A percentile compares a stretch with the other conserved stretches of the same genome.
These are phyloP conservation scores for Xestia rhomboidea DNA, from an alignment of 2,888 invertebrate species.

Conservation along the genomic window DNA sequence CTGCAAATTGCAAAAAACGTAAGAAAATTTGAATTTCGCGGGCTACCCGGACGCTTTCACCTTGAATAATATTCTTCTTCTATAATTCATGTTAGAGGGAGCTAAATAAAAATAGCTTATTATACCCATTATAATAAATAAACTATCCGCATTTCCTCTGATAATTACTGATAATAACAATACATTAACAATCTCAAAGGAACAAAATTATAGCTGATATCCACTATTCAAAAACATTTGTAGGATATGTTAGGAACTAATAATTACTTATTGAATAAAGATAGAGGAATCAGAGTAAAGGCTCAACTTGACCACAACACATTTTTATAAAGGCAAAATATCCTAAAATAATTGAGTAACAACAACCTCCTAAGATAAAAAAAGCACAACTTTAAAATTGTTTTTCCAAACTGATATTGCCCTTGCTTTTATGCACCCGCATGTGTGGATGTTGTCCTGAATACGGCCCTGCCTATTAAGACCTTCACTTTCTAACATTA, in stretches of 20 bases:
- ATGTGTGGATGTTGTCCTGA: constrained; percentile 25
- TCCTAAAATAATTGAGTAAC: constrained; percentile 36
- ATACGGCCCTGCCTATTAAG: constrained; percentile 55
- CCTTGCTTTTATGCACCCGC: constrained; percentile 37
- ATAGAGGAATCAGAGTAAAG: constrained; percentile 35
- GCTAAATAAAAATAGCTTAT: constrained; percentile 34
- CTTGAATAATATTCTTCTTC: constrained; percentile 20
- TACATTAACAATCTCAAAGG: constrained; percentile 51
- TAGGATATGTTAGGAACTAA: constrained; percentile 50
- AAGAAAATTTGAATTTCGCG: too few relatives aligned
- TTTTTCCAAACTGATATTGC: constrained; percentile 23
- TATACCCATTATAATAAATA: constrained; percentile 35
- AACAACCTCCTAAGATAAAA: constrained; percentile 30
- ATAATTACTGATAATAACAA: constrained; percentile 18
- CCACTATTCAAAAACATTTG: constrained; percentile 44
- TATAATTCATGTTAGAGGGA: constrained; percentile 13
- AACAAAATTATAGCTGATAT: constrained; percentile 54
- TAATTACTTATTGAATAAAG: constrained; percentile 32
- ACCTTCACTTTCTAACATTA: constrained; percentile 10
- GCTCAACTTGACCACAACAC: constrained; percentile 37
- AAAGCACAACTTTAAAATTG: constrained; percentile 35
- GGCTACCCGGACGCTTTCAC: too few relatives aligned
- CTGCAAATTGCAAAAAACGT: too few relatives aligned
- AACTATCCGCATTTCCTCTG: constrained; percentile 22
- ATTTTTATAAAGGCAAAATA: constrained; percentile 22